A percentile compares a stretch with the other conserved stretches of the same genome.
These are phyloP conservation scores for Leucophora obtusa DNA, from an alignment of 2,888 invertebrate genomes.

Conservation along the genomic window DNA sequence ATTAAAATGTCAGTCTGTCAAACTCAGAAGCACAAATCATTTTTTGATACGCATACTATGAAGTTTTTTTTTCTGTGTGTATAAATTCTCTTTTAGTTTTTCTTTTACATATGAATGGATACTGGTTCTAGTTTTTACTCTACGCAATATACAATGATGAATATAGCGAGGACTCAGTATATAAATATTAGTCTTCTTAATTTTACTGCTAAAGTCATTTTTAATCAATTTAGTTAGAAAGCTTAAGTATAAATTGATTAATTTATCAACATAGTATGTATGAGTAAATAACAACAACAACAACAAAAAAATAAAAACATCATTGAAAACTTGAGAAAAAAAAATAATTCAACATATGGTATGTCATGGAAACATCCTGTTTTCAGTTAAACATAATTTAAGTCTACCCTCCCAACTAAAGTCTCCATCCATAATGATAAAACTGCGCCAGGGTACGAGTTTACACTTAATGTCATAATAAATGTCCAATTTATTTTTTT, in stretches of 20 bases:
- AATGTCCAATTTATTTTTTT: slow-evolving; percentile 54
- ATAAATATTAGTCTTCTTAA: neutral
- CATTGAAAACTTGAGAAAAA: neutral
- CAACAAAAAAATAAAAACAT: slow-evolving; percentile 18
- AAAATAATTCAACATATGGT: slow-evolving; percentile 45
- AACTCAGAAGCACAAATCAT: slow-evolving; percentile 60
- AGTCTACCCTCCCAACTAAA: slow-evolving; percentile 12
- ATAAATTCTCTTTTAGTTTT: neutral
- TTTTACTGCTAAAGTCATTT: slow-evolving; percentile 42
- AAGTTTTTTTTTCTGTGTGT: slow-evolving; percentile 18
- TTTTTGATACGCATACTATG: slow-evolving; percentile 53
- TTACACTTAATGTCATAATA: slow-evolving; percentile 64
- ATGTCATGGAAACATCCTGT: slow-evolving; percentile 51
- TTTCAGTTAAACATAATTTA: slow-evolving; percentile 32
- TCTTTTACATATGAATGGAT: slow-evolving; percentile 5
- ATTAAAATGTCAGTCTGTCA: slow-evolving; percentile 66
- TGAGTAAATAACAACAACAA: too few relatives aligned
- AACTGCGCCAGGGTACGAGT: slow-evolving; percentile 35
- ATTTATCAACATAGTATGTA: slow-evolving; percentile 41
- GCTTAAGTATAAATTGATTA: slow-evolving; percentile 56
- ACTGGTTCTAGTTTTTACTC: neutral
- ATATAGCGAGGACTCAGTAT: neutral
- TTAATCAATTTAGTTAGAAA: slow-evolving; percentile 58
- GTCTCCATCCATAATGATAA: slow-evolving; percentile 25
- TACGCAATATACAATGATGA: neutral